Percentiles rank a stretch among this genome's conserved stretches.
Evolutionary conservation across 2,888 invertebrate species (phyloP).

Genomic region (Eretmocerus hayati): DNA sequence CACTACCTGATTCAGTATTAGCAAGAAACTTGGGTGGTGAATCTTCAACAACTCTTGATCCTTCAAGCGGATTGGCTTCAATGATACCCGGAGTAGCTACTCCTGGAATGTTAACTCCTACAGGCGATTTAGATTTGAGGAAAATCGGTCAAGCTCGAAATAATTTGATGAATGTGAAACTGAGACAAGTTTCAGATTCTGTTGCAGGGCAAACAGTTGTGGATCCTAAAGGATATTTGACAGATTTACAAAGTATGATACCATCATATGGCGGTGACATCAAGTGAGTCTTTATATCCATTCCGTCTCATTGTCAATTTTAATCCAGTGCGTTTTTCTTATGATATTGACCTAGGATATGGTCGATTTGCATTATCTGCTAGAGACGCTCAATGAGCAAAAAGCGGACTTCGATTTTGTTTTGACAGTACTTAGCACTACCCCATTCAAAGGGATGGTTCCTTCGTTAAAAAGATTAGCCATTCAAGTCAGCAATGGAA

Average conservation of each 20-base stretch:
- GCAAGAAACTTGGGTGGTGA: conserved; percentile 81
- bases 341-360: background rate
- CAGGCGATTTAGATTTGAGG: conserved; percentile 88
- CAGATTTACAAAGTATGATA: conserved; percentile 98
- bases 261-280: conserved; percentile 98
- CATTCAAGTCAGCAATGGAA: too few relatives aligned
- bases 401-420: too few relatives aligned
- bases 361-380: too few relatives aligned
- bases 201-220: conserved; percentile 99
- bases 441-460: too few relatives aligned
- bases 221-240: conserved; percentile 99
- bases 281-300: conserved; percentile 57
- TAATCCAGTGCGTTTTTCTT: background rate
- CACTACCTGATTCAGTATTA: conserved; percentile 92
- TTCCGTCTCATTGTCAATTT: too few relatives aligned
- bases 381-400: too few relatives aligned
- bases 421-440: too few relatives aligned
- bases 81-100: conserved; percentile 82
- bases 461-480: too few relatives aligned
- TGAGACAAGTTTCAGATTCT: conserved; percentile 82
- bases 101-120: conserved; percentile 78
- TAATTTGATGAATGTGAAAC: conserved; percentile 97
- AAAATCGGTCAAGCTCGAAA: conserved; percentile 99
- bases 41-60: conserved; percentile 70
- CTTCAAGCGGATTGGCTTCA: conserved; percentile 76